Percentiles rank a stretch among this genome's conserved stretches.
These are phyloP conservation scores for Lordiphosa andalusiaca DNA, from an alignment of 2,888 invertebrate genomes.

Conservation along the genomic window DNA sequence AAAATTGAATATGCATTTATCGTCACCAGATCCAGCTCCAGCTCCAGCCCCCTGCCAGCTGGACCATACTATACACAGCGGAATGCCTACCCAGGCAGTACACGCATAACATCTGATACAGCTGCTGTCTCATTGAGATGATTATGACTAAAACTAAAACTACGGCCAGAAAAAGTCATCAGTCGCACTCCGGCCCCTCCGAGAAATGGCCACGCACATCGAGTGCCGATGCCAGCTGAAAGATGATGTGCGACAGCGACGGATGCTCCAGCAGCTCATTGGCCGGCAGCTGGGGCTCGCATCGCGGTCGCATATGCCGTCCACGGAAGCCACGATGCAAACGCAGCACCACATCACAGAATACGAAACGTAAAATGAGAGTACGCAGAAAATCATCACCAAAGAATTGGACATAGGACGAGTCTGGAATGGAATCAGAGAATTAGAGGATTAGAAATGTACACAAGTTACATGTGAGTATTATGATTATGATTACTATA, in stretches of 20 bases:
- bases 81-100: slow-evolving; percentile 43
- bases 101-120: slow-evolving; percentile 45
- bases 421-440: slow-evolving; percentile 81
- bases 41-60: slow-evolving; percentile 36
- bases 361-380: slow-evolving; percentile 92
- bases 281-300: slow-evolving; percentile 92
- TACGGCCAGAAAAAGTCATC: slow-evolving; percentile 77
- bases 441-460: too few relatives aligned
- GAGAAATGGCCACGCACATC: slow-evolving; percentile 86
- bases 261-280: slow-evolving; percentile 93
- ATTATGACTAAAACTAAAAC: slow-evolving; percentile 60
- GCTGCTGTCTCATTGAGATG: slow-evolving; percentile 53
- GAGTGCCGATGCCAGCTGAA: slow-evolving; percentile 90
- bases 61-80: slow-evolving; percentile 55
- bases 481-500: too few relatives aligned
- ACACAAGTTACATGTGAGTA: too few relatives aligned
- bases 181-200: slow-evolving; percentile 81
- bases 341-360: slow-evolving; percentile 94
- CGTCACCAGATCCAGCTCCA: slow-evolving; percentile 13
- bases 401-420: slow-evolving; percentile 91
- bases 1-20: slow-evolving; percentile 39
- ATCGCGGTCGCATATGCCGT: slow-evolving; percentile 91
- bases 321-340: slow-evolving; percentile 92
- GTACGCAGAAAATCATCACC: slow-evolving; percentile 96
- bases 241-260: slow-evolving; percentile 87